Evolutionary conservation across 2,113 vertebrate species (phyloP), one percentile per base, ranked within the genome.

Genomic region (Cynopterus brachyotis): DNA sequence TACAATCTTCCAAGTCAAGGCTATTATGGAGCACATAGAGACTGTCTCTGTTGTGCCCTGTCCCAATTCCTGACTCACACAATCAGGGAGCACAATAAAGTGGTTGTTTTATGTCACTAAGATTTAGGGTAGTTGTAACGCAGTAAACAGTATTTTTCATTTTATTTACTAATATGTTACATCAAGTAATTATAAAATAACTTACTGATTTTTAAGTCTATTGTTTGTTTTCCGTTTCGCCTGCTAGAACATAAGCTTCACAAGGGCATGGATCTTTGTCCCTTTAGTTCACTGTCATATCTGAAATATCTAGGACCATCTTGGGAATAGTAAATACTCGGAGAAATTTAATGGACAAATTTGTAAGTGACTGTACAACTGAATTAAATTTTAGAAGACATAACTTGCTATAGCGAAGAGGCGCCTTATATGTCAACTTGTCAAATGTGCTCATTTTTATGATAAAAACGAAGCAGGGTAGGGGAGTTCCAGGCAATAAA

Each of bases 371-470:
- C 22, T 79, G 10, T 59, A 26, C 13, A 79, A 50, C 59, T 84
- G 53, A 69, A 86, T 0, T 59, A 55, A 83, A 87, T 92, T 91
- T 89, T 87, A 76, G 60, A 92, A 94, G 86, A 80, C 42, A n/a
- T 37, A 87, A 79, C 69, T 92, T 92, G 42, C 73, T 79, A 24
- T 70, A 70, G 80, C 37, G 57, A n/a, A 93, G 93, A 87, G 47
- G 81, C 78, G 66, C 62, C 47, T 78, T 69, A 50, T 30, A 81
- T 84, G 80, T 81, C 66, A 92, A 42, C 84, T 76, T 94, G 55
- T 96, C 84, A 94, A 95, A 64, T 15, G 55, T 42, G 82, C 72
- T 85, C 72, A 55, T 88, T 85, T 57, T n/a, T 17, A 76, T 50
- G 45, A 76, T 50, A 85, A 75, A 85, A 50, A 16, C 9, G 22